Conservation (phyloP, 2,113 vertebrate species). For the Python bivittatus region DNA sequence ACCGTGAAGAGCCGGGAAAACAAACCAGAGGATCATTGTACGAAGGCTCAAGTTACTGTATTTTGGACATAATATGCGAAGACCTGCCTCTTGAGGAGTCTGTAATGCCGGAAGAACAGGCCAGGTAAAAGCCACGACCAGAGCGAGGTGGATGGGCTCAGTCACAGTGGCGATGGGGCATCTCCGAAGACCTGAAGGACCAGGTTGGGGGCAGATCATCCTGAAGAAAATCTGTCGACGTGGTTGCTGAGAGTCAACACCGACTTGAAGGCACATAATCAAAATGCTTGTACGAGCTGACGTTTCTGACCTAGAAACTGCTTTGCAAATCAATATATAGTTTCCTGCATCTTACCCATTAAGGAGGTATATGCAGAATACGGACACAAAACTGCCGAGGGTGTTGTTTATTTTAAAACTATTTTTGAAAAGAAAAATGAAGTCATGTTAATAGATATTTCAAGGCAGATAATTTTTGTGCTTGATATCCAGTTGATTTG, state of each 20-base stretch:
- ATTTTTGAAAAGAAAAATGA: too few relatives aligned
- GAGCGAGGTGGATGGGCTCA: neutral
- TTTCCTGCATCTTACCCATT: too few relatives aligned
- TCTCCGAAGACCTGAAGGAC: neutral
- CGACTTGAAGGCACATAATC: neutral
- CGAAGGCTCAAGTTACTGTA: neutral
- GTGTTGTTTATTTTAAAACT: too few relatives aligned
- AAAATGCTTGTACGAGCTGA: neutral
- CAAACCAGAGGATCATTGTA: neutral
- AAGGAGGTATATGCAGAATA: too few relatives aligned
- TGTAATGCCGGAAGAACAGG: too few relatives aligned
- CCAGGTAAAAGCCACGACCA: neutral
- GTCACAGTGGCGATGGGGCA: neutral
- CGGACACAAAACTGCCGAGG: too few relatives aligned
- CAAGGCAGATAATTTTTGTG: too few relatives aligned
- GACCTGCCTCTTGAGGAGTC: neutral
- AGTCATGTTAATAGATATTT: too few relatives aligned
- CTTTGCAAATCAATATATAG: too few relatives aligned
- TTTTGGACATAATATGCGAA: neutral
- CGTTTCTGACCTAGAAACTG: too few relatives aligned
- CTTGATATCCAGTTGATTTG: too few relatives aligned
- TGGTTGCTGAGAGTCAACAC: neutral
- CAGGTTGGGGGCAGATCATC: neutral
- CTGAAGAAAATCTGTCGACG: neutral
- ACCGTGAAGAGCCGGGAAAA: neutral